Conservation (phyloP, 1,140 invertebrate genomes). For the Cotesia chilonis region DNA sequence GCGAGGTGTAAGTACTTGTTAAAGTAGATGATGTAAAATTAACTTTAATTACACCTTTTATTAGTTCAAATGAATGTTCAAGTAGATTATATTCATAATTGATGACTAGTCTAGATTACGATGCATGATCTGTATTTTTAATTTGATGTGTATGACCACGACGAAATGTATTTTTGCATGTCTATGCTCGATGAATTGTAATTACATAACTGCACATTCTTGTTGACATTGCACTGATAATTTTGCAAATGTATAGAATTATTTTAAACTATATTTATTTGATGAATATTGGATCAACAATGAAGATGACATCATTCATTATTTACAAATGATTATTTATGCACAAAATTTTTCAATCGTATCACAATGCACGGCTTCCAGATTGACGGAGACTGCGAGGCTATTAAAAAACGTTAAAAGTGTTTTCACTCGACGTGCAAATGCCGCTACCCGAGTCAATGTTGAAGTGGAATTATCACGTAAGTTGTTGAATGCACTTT, state of each 20-base stretch:
- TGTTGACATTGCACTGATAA: no score
- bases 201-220: no score
- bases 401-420: conserved; percentile 91
- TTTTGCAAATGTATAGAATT: neutral
- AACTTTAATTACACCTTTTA: conserved; percentile 18
- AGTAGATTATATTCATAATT: neutral
- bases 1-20: conserved; percentile 83
- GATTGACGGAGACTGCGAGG: conserved; percentile 94
- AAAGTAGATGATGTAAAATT: conserved; percentile 40
- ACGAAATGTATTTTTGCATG: no score
- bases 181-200: no score
- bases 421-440: conserved; percentile 85
- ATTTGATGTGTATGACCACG: no score
- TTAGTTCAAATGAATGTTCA: neutral
- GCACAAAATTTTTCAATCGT: conserved; percentile 29
- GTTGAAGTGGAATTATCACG: conserved; percentile 89
- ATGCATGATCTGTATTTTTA: no score
- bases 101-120: no score
- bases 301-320: neutral
- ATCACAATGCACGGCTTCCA: conserved; percentile 67
- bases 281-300: conserved; percentile 5
- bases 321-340: neutral
- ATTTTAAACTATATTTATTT: neutral
- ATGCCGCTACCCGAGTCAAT: conserved; percentile 76
- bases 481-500: conserved; percentile 72